These are phyloP conservation scores for Dryoscopus gambensis DNA, from an alignment of 2,113 vertebrate species.

Conservation along the genomic window DNA sequence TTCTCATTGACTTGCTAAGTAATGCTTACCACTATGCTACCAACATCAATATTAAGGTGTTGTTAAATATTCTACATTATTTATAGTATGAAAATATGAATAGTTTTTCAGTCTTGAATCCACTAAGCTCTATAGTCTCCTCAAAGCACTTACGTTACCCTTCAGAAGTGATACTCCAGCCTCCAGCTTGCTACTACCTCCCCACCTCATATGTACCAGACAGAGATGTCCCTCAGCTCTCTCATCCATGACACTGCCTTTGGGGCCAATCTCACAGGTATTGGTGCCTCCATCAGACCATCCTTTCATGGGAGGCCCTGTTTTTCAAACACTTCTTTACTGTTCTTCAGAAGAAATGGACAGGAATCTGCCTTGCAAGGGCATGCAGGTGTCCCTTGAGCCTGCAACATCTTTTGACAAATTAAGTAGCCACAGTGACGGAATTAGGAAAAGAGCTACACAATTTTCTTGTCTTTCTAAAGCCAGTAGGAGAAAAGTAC, in stretches of 20 bases:
- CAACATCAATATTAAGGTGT: slow-evolving; percentile 47
- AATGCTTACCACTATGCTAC: neutral
- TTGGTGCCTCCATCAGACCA: neutral
- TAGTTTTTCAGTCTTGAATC: neutral
- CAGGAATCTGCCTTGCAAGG: neutral
- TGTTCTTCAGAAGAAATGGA: neutral
- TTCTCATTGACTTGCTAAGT: slow-evolving; percentile 58
- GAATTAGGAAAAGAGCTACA: neutral
- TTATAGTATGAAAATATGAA: slow-evolving; percentile 44
- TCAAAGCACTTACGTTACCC: neutral
- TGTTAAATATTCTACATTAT: slow-evolving; percentile 59
- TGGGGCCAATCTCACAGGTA: neutral
- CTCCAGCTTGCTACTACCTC: neutral
- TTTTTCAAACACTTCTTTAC: neutral
- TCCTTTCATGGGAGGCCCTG: accelerated
- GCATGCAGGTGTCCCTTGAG: neutral
- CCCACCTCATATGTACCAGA: neutral
- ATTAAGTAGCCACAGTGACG: neutral
- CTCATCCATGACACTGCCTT: neutral
- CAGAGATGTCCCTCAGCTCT: neutral
- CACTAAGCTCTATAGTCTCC: neutral
- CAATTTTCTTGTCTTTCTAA: neutral
- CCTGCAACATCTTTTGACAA: neutral
- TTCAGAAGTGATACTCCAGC: neutral
- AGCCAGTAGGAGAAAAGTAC: neutral